Base-by-base conservation (phyloP, 2,113 vertebrate genomes). In the Paedocypris sp. region DNA sequence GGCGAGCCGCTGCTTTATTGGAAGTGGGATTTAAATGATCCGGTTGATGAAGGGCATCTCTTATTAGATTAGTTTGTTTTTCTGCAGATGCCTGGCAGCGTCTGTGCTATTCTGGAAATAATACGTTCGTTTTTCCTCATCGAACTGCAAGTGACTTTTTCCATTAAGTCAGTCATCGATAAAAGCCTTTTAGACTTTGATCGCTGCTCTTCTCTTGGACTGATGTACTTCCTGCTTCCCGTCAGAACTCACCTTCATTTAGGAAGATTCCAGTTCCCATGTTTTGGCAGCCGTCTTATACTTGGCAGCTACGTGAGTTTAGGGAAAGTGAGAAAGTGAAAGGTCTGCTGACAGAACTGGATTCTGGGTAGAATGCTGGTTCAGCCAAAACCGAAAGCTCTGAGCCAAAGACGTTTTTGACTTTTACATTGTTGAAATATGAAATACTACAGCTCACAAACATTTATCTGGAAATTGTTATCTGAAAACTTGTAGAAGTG, bases 1-100 rank as follows among this genome's bases (percentile, higher is more conserved):
- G 23, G 35, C 16, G 51, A 39, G 33, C 51, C 25, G 15, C 18
- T 39, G 22, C 25, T 19, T 16, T 53, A 8, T 45, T 53, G 49
- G 16, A 10, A 35, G 29, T 19, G 15, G 29, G 26, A 11, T 18
- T 26, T 4, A 23, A 31, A 32, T 38, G 5, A 22, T 19, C 23
- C 18, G 1, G 8, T 39, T 62, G 35, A 51, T 13, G 15, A 42
- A 33, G 18, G 36, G 19, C 36, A 41, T 53, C 31, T 28, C 28
- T 15, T 31, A 3, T 25, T 7, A n/a, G n/a, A n/a, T n/a, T n/a
- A n/a, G n/a, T n/a, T n/a, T 63, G 20, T 45, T 63, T 46, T 32
- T 23, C 12, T 62, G 20, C 56, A 65, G 31, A 46, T 64, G 50
- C 54, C 22, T 46, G 50, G 31, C 41, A 23, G 22, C 32, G 13